Base-by-base conservation (phyloP, 2,888 invertebrate species). In the Sinhomidia bicolor region DNA sequence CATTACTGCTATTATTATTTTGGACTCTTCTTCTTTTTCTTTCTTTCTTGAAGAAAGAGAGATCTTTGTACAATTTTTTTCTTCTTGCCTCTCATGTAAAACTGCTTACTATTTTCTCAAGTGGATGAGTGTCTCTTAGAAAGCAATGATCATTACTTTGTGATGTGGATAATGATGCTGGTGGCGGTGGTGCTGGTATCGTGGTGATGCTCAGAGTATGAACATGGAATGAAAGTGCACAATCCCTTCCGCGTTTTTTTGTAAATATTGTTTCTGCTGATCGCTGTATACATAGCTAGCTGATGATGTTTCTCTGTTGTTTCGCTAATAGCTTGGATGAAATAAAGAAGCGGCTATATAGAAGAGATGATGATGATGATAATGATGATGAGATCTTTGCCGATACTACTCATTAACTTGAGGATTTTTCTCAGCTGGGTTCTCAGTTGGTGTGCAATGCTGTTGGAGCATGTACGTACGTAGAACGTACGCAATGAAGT, bases 61-160 rank as follows among this genome's bases (percentile, higher is more conserved):
- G 65, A 81, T 71, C 83, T 54, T 26, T 26, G 36, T 41, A 54
- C 20, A 36, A n/a, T n/a, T 62, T 60, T 44, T 81, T 81, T 60
- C 9, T 41, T 71, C 68, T n/a, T 76, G 12, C 12, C 51, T 44
- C 17, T 5, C n/a, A 68, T n/a, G 36, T 68, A 68, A 20, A 68
- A n/a, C n/a, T 68, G 32, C 17, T 12, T 32, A 68, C 17, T n/a
- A 14, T 1, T 9, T 71, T 65, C 65, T 65, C 10, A 9, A n/a
- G 44, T 74, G 29, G 10, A 78, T 51, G 47, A 26, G 44, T 78
- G 78, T 85, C 85, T 79, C 68, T 85, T 79, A 68, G 51, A 85
- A 85, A 79, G 85, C 85, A 85, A 79, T 85, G 85, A 85, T 85
- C 85, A 85, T 85, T 85, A 85, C 85, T n/a, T 78, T 20, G 65